phyloP scores from a whole-genome alignment of 2,113 vertebrate species.

The Felis catus region DNA sequence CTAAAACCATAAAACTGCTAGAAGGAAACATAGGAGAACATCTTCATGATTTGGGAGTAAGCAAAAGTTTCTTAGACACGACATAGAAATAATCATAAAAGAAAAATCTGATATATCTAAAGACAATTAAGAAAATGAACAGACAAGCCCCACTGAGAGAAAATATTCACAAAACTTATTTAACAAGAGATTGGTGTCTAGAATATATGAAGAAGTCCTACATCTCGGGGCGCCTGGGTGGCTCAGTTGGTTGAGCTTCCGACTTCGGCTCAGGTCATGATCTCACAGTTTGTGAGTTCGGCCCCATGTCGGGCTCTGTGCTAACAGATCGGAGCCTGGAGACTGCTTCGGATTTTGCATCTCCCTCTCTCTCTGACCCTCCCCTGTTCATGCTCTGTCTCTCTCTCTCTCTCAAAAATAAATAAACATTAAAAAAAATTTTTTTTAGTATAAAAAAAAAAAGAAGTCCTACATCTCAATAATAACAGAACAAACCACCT shows the following conservation, averaged over 20 bases:
- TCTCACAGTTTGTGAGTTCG: no score
- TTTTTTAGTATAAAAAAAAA: no score
- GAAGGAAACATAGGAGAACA: neutral
- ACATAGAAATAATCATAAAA: neutral
- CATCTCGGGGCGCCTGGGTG: neutral
- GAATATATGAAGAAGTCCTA: neutral
- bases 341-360: no score
- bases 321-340: no score
- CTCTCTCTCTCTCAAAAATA: no score
- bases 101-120: neutral
- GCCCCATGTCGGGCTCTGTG: no score
- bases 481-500: neutral
- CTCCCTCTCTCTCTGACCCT: no score
- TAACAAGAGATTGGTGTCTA: neutral
- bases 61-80: neutral
- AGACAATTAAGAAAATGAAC: neutral
- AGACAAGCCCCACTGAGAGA: neutral
- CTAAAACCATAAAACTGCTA: neutral
- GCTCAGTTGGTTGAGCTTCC: no score
- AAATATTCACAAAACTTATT: neutral
- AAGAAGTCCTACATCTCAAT: neutral
- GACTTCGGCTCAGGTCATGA: no score
- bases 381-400: no score
- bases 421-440: no score
- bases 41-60: neutral